A percentile compares a stretch with the other conserved stretches of the same genome.
Conservation (phyloP, 2,888 invertebrate species). For the Dorcus hopei region DNA sequence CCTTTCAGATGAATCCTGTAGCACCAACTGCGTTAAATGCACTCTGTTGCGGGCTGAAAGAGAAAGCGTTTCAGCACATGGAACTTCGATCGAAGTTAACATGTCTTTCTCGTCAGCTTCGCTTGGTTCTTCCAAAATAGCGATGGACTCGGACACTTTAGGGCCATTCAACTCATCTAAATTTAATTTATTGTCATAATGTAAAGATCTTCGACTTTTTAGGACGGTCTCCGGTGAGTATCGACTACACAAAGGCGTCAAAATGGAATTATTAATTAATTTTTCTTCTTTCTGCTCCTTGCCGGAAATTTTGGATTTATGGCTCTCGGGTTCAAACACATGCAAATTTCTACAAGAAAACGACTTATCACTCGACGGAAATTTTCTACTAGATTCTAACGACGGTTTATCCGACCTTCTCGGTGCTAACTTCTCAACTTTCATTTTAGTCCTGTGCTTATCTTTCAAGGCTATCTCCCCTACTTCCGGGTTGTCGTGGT, state of each 20-base stretch:
- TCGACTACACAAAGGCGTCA: conserved; percentile 27
- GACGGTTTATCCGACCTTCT: not conserved
- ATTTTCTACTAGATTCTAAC: not conserved
- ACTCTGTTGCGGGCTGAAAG: conserved; percentile 35
- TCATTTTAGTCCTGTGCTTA: conserved; percentile 40
- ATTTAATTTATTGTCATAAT: conserved; percentile 17
- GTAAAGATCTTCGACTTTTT: conserved; percentile 14
- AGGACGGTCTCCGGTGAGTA: conserved; percentile 18
- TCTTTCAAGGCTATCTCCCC: conserved; percentile 45
- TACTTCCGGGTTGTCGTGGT: conserved; percentile 29
- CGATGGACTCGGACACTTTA: conserved; percentile 26
- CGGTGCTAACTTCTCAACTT: conserved; percentile 4
- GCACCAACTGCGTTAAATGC: conserved; percentile 39
- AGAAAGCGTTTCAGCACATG: conserved; percentile 35
- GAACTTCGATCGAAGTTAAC: conserved; percentile 20
- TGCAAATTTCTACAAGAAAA: conserved; percentile 24
- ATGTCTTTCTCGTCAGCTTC: conserved; percentile 28
- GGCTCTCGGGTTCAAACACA: conserved; percentile 21
- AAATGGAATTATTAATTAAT: conserved; percentile 20
- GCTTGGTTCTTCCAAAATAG: conserved; percentile 35
- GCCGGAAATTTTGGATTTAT: conserved; percentile 1
- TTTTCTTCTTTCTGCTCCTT: conserved; percentile 17
- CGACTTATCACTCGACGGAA: conserved; percentile 1
- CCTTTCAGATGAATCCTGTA: conserved; percentile 37
- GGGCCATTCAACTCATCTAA: conserved; percentile 10